These are phyloP conservation scores for Apodemia mormo DNA, from an alignment of 2,888 invertebrate genomes.

Conservation along the genomic window DNA sequence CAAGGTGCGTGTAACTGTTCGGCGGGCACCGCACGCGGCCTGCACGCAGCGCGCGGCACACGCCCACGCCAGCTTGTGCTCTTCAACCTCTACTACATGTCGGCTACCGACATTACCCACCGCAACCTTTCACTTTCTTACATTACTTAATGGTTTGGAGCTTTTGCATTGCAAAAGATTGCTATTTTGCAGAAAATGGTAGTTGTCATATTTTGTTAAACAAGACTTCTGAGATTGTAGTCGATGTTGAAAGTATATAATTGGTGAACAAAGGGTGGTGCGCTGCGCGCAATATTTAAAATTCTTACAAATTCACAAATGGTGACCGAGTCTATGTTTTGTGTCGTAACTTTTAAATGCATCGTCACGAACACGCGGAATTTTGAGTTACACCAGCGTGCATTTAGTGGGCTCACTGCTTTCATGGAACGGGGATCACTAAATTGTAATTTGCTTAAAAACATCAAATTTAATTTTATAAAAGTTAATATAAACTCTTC, in stretches of 20 bases:
- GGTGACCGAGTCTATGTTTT: conserved; percentile 65
- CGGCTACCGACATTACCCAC: background rate
- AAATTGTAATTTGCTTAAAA: conserved; percentile 51
- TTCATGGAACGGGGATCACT: conserved; percentile 70
- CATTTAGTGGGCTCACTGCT: conserved; percentile 75
- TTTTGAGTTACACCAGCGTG: conserved; percentile 66
- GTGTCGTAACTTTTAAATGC: conserved; percentile 58
- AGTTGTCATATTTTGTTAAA: background rate
- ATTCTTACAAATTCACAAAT: conserved; percentile 70
- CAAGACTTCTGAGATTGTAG: conserved; percentile 19
- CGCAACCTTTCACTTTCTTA: background rate
- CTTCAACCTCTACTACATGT: conserved; percentile 27
- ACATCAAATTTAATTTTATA: conserved; percentile 47
- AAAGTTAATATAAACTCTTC: background rate
- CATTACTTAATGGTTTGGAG: background rate
- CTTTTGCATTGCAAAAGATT: background rate
- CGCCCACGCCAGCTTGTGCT: conserved; percentile 30
- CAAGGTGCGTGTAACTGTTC: conserved; percentile 92
- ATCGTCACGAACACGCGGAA: conserved; percentile 64
- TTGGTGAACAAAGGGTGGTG: conserved; percentile 56
- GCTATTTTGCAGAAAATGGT: background rate
- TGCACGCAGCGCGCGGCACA: conserved; percentile 62
- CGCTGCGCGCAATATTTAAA: conserved; percentile 60
- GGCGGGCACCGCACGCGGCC: conserved; percentile 84
- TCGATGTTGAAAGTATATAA: conserved; percentile 35